These are phyloP conservation scores for Rhabdomys pumilio DNA, from an alignment of 2,797 vertebrate genomes.

Conservation along the genomic window DNA sequence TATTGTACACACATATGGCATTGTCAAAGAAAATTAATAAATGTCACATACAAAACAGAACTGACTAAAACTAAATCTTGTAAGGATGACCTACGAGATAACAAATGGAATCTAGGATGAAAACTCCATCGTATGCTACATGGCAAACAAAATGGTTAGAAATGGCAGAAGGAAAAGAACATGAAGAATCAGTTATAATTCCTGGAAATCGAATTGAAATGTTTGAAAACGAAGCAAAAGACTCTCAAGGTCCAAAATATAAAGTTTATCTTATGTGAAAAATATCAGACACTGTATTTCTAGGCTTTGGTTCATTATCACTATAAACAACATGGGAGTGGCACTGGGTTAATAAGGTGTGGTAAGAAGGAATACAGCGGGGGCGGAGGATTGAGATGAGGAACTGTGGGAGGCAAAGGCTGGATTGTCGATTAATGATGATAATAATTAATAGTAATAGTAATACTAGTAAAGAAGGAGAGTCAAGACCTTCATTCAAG, in stretches of 20 bases:
- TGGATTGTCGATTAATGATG: neutral
- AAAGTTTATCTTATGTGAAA: neutral
- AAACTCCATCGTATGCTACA: neutral
- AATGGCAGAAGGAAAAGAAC: neutral
- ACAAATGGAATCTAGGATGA: neutral
- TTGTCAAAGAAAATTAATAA: neutral
- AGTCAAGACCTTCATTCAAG: neutral
- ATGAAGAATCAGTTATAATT: neutral
- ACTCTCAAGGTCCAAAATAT: neutral
- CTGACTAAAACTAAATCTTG: constrained; percentile 14
- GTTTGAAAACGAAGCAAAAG: neutral
- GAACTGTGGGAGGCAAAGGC: neutral
- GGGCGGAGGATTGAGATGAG: neutral
- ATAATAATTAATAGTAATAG: neutral
- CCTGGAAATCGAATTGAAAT: constrained; percentile 14
- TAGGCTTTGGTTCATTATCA: neutral
- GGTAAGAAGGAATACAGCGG: neutral
- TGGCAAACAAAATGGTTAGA: neutral
- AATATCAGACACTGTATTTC: neutral
- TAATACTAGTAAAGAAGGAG: neutral
- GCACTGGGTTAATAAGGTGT: neutral
- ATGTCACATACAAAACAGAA: neutral
- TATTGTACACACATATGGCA: neutral
- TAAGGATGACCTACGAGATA: neutral
- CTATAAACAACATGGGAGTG: neutral